Percentiles rank a stretch among this genome's conserved stretches.
Evolutionary conservation across 2,888 invertebrate species (phyloP).

Genomic region (Linnaemya tessellans): DNA sequence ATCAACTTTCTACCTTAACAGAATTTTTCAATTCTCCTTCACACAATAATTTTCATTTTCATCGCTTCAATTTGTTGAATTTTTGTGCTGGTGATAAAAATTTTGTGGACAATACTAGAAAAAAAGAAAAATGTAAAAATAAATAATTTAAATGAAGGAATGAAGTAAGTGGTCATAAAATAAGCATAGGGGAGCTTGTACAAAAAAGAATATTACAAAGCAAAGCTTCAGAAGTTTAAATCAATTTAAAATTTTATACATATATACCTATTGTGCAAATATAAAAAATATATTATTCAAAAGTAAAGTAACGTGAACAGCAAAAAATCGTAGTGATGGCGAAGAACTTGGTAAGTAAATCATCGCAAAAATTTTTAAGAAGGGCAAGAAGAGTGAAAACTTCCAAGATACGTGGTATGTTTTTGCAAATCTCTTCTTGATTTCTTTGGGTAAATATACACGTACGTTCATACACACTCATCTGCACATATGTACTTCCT

Average conservation of each 20-base stretch:
- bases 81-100: slow-evolving; percentile 48
- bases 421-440: neutral
- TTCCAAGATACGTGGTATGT: slow-evolving; percentile 29
- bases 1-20: slow-evolving; percentile 32
- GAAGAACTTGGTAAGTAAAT: slow-evolving; percentile 72
- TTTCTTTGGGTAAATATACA: neutral
- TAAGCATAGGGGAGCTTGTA: neutral
- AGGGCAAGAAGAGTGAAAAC: neutral
- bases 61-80: slow-evolving; percentile 53
- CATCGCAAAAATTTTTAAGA: slow-evolving; percentile 14
- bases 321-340: slow-evolving; percentile 66
- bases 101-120: slow-evolving; percentile 49
- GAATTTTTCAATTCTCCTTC: slow-evolving; percentile 53
- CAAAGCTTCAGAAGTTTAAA: slow-evolving; percentile 4
- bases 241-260: slow-evolving; percentile 17
- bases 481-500: neutral
- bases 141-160: slow-evolving; percentile 18
- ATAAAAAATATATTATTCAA: slow-evolving; percentile 18
- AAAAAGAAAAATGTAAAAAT: slow-evolving; percentile 49
- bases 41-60: slow-evolving; percentile 63
- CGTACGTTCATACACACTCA: too few relatives aligned
- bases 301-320: slow-evolving; percentile 25
- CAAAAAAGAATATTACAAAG: neutral
- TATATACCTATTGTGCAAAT: slow-evolving; percentile 33
- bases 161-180: slow-evolving; percentile 2